phyloP scores from a whole-genome alignment of 2,113 vertebrate genomes.

The Bucco capensis region DNA sequence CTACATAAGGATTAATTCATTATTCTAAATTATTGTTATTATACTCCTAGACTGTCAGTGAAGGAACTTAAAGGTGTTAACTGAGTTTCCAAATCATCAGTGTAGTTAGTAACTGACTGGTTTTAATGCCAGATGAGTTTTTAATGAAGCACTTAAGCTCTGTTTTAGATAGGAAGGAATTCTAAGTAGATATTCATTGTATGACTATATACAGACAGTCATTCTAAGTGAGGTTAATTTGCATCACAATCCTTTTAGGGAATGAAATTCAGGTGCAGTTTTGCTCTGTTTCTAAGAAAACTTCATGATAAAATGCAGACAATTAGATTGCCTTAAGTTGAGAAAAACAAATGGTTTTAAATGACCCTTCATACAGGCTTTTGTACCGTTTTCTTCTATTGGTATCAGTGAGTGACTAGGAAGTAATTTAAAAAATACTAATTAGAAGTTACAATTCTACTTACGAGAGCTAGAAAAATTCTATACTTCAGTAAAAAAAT shows the following conservation, averaged over 20 bases:
- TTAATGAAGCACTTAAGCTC: neutral
- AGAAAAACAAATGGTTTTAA: neutral
- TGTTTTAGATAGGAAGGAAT: neutral
- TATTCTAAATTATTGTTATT: neutral
- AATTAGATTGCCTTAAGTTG: neutral
- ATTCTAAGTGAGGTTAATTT: neutral
- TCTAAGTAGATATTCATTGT: neutral
- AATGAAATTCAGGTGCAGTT: neutral
- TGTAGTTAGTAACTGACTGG: neutral
- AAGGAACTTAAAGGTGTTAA: neutral
- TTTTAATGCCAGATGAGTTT: neutral
- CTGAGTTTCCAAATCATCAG: neutral
- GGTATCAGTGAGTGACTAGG: neutral
- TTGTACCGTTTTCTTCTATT: neutral
- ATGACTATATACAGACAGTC: neutral
- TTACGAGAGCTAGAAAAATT: neutral
- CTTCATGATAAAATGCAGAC: neutral
- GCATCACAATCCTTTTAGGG: neutral
- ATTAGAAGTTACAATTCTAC: neutral
- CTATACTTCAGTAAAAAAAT: neutral
- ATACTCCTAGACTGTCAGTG: neutral
- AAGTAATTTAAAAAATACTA: neutral
- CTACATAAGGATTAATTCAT: neutral
- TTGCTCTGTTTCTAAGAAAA: neutral
- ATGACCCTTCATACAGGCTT: neutral